Conservation (phyloP, 2,797 vertebrate genomes). For the Bradypodion pumilum region DNA sequence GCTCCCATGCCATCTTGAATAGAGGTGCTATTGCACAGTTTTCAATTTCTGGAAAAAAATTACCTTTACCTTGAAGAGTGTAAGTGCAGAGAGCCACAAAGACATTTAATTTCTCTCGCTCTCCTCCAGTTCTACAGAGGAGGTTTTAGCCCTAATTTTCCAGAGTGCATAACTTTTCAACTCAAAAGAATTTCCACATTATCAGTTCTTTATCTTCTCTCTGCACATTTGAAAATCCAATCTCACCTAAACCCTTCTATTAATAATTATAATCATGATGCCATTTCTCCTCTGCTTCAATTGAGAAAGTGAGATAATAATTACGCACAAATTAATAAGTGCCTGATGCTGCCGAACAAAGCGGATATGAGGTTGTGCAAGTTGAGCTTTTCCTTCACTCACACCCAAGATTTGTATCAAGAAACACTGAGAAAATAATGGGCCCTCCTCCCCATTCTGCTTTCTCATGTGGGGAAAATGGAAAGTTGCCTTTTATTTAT, state of each 20-base stretch:
- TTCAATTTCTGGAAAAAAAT: no score
- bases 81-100: no score
- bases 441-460: constrained; percentile 31
- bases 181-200: background rate
- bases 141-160: background rate
- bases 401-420: constrained; percentile 22
- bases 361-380: constrained; percentile 25
- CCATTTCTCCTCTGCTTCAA: constrained; percentile 4
- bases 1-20: no score
- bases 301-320: constrained; percentile 46
- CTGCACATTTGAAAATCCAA: background rate
- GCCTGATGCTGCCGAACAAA: constrained; percentile 37
- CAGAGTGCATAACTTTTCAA: background rate
- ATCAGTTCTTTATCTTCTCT: background rate
- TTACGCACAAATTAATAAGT: constrained; percentile 51
- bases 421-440: constrained; percentile 55
- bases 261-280: constrained; percentile 33
- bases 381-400: rapidly evolving
- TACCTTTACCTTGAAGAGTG: no score
- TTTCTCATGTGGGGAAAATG: constrained; percentile 58
- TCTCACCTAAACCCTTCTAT: background rate
- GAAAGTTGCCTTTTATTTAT: constrained; percentile 72
- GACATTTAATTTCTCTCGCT: background rate
- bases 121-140: background rate
- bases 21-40: no score